Percentiles rank a stretch among this genome's conserved stretches.
phyloP scores from a whole-genome alignment of 1,140 invertebrate species.

The Scaptomyza pallida region DNA sequence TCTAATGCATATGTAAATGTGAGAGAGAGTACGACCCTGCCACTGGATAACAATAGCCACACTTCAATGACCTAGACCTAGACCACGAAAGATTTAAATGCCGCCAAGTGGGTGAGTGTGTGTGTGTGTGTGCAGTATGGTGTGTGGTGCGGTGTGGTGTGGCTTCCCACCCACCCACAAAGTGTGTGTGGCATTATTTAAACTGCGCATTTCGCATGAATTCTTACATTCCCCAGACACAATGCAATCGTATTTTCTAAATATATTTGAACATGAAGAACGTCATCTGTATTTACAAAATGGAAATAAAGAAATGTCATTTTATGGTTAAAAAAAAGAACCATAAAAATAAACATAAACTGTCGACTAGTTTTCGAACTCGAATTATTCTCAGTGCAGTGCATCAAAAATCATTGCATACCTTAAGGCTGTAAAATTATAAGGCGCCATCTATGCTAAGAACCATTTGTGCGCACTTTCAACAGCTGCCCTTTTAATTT shows the following conservation, averaged over 20 bases:
- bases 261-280: neutral
- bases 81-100: conserved; percentile 31
- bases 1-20: conserved; percentile 19
- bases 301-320: too few relatives aligned
- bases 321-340: too few relatives aligned
- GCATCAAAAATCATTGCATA: too few relatives aligned
- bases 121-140: too few relatives aligned
- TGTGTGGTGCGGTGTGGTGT: neutral
- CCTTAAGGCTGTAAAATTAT: neutral
- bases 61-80: conserved; percentile 34
- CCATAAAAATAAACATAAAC: too few relatives aligned
- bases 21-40: conserved; percentile 6
- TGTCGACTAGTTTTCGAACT: too few relatives aligned
- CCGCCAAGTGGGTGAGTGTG: conserved; percentile 6
- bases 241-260: neutral
- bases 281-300: too few relatives aligned
- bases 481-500: neutral
- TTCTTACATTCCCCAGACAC: conserved; percentile 2
- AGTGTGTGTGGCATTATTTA: conserved; percentile 6
- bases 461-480: neutral
- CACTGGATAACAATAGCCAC: conserved; percentile 27
- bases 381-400: too few relatives aligned
- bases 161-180: conserved; percentile 12
- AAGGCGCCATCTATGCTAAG: neutral
- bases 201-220: conserved; percentile 19